Conservation (phyloP, 1,140 invertebrate species). For the Colletes gigas region DNA sequence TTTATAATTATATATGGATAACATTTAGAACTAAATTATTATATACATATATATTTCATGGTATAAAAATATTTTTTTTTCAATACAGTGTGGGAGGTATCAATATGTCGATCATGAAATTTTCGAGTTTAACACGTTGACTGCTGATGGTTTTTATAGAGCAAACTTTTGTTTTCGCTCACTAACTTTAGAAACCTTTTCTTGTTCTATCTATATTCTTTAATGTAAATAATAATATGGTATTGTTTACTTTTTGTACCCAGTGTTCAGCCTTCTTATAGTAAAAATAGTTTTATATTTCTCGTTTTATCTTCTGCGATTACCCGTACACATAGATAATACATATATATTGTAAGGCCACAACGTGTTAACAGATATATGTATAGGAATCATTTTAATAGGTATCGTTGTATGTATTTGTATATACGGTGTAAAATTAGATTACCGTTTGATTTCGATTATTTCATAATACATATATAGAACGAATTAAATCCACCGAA, state of each 20-base stretch:
- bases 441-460: background rate
- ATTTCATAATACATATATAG: background rate
- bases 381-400: background rate
- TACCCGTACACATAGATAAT: background rate
- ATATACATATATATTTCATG: slow-evolving; percentile 39
- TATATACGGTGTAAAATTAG: background rate
- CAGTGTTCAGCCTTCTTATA: slow-evolving; percentile 1
- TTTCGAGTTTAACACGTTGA: slow-evolving; percentile 25
- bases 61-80: slow-evolving; percentile 45
- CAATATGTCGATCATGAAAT: slow-evolving; percentile 15
- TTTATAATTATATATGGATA: slow-evolving; percentile 13
- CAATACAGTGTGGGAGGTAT: slow-evolving; percentile 23
- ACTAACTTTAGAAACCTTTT: background rate
- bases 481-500: background rate
- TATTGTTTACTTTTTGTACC: background rate
- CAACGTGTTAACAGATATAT: slow-evolving; percentile 1
- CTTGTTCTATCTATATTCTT: background rate
- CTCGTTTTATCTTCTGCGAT: background rate
- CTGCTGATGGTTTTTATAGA: background rate
- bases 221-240: background rate
- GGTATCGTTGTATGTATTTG: background rate
- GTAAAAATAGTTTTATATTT: background rate
- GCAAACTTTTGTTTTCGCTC: background rate
- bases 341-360: background rate
- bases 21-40: slow-evolving; percentile 32